Evolutionary conservation across 2,113 vertebrate genomes (phyloP).

Genomic region (Axis porcinus): DNA sequence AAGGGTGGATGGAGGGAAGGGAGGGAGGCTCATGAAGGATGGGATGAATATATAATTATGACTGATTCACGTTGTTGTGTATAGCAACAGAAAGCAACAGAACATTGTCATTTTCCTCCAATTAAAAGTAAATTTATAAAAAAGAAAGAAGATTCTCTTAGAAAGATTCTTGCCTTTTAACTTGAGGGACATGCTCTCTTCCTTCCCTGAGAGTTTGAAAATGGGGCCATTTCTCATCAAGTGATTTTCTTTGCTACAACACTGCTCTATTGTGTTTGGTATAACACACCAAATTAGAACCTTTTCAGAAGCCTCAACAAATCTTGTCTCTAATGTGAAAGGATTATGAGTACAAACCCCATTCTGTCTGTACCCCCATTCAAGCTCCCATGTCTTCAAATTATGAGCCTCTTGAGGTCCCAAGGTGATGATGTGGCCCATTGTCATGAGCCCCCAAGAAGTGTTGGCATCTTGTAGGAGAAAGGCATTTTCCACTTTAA

Average conservation of each 20-base stretch:
- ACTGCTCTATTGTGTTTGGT: neutral
- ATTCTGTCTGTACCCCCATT: neutral
- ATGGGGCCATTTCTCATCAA: conserved; percentile 2
- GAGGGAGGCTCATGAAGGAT: neutral
- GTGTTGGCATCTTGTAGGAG: neutral
- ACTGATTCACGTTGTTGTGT: neutral
- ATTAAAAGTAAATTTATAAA: neutral
- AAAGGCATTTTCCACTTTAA: neutral
- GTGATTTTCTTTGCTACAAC: neutral
- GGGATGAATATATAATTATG: neutral
- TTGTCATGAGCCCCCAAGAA: neutral
- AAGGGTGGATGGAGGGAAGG: neutral
- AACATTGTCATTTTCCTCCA: neutral
- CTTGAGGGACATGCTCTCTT: neutral
- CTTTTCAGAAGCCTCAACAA: neutral
- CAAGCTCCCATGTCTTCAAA: neutral
- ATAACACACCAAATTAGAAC: neutral
- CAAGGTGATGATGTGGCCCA: neutral
- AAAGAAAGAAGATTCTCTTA: neutral
- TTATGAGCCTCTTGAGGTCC: neutral
- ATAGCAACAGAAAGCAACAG: neutral
- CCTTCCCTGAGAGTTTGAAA: neutral
- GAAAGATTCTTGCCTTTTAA: neutral
- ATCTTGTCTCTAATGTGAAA: neutral
- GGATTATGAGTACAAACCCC: neutral